Evolutionary conservation across 2,797 vertebrate species (phyloP), one percentile per base, ranked within the genome.

Genomic region (Loris lydekkerianus): DNA sequence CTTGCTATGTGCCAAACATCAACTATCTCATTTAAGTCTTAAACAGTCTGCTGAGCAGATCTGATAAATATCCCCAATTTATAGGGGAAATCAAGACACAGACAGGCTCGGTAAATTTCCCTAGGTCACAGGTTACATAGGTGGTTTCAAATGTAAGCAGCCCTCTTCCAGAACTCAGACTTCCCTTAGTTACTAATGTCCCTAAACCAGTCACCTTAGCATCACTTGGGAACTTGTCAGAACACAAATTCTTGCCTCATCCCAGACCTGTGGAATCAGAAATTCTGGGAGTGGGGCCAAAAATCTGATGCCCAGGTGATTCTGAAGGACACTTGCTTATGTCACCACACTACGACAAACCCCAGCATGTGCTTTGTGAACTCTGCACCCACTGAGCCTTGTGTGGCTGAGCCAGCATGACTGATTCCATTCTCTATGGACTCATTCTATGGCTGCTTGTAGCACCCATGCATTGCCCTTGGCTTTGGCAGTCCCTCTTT

Each of bases 341-440:
- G n/a, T 27, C 31, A 46, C 13, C 2, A 1, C 34, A 14, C 2
- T 5, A 67, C 40, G 34, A 13, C 23, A 6, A n/a, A 27, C 43
- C 67, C 13, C 5, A 2, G 4, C 10, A 13, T 2, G 0, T 1
- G 10, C 34, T 17, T 4, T 29, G 7, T 43, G 25, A 72, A 58
- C 37, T 82, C 83, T 77, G 43, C 5, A 1, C 27, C 3, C 25
- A 5, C 27, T 0, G 37, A 61, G 31, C 60, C 37, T 40, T 9
- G n/a, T 8, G 31, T 65, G 49, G 49, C 29, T 58, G 58, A 53
- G 18, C 18, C 27, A n/a, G 11, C 11, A 46, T 15, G 25, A 18
- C 13, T 1, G 10, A 17, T 2, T 18, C 29, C 17, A 25, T 81
- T 72, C 67, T 89, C 40, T 14, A 53, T 53, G 49, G 49, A 53